These are phyloP conservation scores for Lochmaea capreae DNA, from an alignment of 2,888 invertebrate genomes.

Conservation along the genomic window DNA sequence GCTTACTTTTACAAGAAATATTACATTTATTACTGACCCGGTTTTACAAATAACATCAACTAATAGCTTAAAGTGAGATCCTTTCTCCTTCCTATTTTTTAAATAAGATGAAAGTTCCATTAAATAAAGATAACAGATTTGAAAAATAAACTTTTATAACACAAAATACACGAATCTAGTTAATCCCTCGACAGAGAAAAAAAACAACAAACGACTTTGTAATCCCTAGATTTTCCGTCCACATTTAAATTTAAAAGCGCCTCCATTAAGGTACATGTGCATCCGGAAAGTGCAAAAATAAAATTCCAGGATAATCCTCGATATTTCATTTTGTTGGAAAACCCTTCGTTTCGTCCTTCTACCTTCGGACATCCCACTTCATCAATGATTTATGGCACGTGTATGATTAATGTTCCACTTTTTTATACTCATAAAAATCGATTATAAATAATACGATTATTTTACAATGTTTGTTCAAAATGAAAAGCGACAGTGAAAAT, in stretches of 20 bases:
- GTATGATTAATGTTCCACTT: neutral
- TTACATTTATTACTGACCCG: too few species aligned
- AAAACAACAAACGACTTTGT: neutral
- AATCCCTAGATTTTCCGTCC: neutral
- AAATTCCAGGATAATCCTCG: constrained; percentile 9
- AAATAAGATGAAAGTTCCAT: too few species aligned
- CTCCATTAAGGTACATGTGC: constrained; percentile 10
- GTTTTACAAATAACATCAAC: too few species aligned
- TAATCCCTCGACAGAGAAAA: neutral
- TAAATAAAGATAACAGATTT: too few species aligned
- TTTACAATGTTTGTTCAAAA: too few species aligned
- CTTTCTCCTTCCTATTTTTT: too few species aligned
- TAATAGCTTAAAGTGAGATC: too few species aligned
- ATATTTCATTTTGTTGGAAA: constrained; percentile 9
- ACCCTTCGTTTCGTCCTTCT: constrained; percentile 2
- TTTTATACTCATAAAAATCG: neutral
- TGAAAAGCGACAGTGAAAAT: too few species aligned
- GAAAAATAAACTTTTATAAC: too few species aligned
- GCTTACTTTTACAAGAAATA: too few species aligned
- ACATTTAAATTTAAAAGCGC: constrained; percentile 12
- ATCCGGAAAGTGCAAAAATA: constrained; percentile 11
- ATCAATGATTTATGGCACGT: neutral
- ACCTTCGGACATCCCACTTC: neutral
- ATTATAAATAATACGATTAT: neutral
- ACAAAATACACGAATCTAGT: neutral